Conservation (phyloP, 2,888 invertebrate species). For the Trachelus iudaicus region DNA sequence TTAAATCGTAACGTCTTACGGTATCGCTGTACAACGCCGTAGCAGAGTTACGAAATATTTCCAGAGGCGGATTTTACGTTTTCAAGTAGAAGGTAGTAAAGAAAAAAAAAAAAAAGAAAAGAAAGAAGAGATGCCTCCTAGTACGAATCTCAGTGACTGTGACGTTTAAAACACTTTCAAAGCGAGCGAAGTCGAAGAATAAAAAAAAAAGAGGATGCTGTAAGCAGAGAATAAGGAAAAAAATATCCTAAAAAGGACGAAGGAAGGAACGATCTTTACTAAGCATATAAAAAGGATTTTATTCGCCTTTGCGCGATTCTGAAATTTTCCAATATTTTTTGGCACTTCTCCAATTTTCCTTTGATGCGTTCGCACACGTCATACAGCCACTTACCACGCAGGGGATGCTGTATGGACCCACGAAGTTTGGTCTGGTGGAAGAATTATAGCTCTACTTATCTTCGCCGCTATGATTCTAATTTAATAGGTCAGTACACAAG, state of each 20-base stretch:
- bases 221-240: not conserved
- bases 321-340: not conserved
- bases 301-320: not conserved
- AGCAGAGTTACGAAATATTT: not conserved
- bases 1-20: not conserved
- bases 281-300: not conserved
- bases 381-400: not conserved
- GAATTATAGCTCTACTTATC: too few relatives aligned
- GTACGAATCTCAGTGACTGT: not conserved
- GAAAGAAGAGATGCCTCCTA: not conserved
- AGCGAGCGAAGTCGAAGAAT: not conserved
- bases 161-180: not conserved
- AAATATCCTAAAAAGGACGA: too few relatives aligned
- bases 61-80: not conserved
- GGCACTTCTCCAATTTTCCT: not conserved
- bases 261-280: not conserved
- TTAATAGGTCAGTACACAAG: too few relatives aligned
- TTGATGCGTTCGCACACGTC: not conserved
- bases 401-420: not conserved
- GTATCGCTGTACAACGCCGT: not conserved
- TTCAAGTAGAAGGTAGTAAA: conserved; percentile 21
- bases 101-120: not conserved
- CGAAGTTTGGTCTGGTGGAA: not conserved
- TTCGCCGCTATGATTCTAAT: too few relatives aligned
- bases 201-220: not conserved